These are phyloP conservation scores for Hypotaenidia okinawae DNA, from an alignment of 2,797 vertebrate genomes.

Conservation along the genomic window DNA sequence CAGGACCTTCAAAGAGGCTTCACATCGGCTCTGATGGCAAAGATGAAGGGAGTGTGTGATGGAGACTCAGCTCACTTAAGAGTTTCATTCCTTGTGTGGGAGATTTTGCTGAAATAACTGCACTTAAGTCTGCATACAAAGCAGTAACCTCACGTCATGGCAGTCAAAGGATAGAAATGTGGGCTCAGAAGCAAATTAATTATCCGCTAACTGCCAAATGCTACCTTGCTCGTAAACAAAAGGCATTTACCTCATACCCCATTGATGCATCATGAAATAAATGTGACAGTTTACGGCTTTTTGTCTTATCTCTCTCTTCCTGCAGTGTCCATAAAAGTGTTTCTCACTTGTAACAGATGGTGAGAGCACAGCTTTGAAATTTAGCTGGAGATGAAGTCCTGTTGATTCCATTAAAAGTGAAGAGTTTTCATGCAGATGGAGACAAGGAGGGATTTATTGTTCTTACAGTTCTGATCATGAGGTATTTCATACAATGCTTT, in stretches of 20 bases:
- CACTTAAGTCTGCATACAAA: background rate
- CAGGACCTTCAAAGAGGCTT: background rate
- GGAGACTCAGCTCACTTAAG: background rate
- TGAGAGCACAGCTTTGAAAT: constrained; percentile 58
- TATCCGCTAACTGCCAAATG: background rate
- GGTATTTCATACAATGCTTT: constrained; percentile 60
- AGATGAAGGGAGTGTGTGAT: background rate
- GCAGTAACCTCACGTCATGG: background rate
- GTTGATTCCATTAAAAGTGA: constrained; percentile 66
- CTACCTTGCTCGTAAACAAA: constrained; percentile 37
- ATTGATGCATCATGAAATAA: constrained; percentile 41
- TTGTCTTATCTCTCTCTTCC: constrained; percentile 48
- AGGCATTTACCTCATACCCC: constrained; percentile 45
- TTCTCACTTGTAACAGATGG: constrained; percentile 71
- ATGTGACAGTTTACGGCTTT: constrained; percentile 52
- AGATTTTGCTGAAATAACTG: background rate
- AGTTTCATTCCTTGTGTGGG: background rate
- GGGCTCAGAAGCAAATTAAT: constrained; percentile 5
- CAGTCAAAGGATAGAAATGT: background rate
- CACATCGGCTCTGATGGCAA: background rate
- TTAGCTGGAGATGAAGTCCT: constrained; percentile 41
- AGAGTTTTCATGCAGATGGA: constrained; percentile 53
- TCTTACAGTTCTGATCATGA: constrained; percentile 30
- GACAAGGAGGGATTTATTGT: constrained; percentile 15
- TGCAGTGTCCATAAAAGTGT: constrained; percentile 32